Evolutionary conservation across 2,797 vertebrate genomes (phyloP).

Genomic region (Melanogrammus aeglefinus): DNA sequence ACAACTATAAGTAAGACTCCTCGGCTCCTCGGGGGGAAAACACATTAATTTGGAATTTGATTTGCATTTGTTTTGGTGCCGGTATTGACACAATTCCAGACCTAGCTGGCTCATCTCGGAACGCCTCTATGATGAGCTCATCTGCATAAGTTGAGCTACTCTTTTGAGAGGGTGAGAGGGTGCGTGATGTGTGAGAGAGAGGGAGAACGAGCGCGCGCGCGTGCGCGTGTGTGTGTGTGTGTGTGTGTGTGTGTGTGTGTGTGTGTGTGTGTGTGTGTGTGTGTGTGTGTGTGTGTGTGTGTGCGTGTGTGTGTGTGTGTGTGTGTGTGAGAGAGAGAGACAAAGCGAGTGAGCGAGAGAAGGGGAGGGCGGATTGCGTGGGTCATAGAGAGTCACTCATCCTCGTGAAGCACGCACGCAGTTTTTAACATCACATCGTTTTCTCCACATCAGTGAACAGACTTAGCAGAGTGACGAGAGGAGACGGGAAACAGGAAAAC

Average conservation of each 20-base stretch:
- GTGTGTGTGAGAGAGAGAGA: not conserved
- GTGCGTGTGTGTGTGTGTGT: constrained; percentile 64
- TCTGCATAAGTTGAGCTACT: constrained; percentile 79
- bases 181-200: constrained; percentile 52
- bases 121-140: constrained; percentile 77
- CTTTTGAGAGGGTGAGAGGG: constrained; percentile 54
- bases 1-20: constrained; percentile 69
- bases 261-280: not conserved
- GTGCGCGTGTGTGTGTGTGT: constrained; percentile 41
- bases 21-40: constrained; percentile 74
- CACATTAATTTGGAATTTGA: constrained; percentile 79
- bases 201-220: constrained; percentile 70
- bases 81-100: constrained; percentile 79
- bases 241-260: not conserved
- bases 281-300: not conserved
- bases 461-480: constrained; percentile 38
- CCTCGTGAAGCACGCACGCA: constrained; percentile 71
- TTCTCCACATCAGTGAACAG: constrained; percentile 67
- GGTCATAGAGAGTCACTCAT: constrained; percentile 73
- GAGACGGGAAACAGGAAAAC: constrained; percentile 63
- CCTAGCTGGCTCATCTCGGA: constrained; percentile 76
- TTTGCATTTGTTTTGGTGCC: constrained; percentile 79
- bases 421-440: constrained; percentile 66
- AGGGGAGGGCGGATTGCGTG: constrained; percentile 71
- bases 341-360: constrained; percentile 40